Conservation (phyloP, 2,888 invertebrate genomes). For the Chrysotoxum bicinctum region DNA sequence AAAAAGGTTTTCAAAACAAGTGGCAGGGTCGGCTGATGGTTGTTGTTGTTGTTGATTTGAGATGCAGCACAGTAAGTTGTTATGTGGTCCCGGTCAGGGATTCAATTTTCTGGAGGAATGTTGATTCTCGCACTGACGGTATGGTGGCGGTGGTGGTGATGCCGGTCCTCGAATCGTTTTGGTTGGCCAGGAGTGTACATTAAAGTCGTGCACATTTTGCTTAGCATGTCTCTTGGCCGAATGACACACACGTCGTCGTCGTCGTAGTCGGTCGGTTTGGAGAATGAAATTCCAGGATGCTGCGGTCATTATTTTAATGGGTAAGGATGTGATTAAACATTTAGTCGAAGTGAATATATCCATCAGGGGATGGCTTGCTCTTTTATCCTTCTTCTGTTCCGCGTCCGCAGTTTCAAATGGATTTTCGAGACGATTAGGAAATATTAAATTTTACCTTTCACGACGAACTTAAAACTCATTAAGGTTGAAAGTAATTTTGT, state of each 20-base stretch:
- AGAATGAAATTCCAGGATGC: conserved; percentile 67
- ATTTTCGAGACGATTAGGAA: conserved; percentile 50
- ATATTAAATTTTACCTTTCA: conserved; percentile 35
- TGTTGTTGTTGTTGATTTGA: not conserved
- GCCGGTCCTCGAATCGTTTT: not conserved
- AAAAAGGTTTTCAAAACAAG: conserved; percentile 44
- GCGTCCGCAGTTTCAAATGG: not conserved
- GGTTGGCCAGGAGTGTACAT: conserved; percentile 35
- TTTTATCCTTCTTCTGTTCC: not conserved
- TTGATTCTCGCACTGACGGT: conserved; percentile 28
- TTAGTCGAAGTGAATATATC: conserved; percentile 41
- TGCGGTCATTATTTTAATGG: conserved; percentile 71
- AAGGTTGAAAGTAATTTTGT: conserved; percentile 32
- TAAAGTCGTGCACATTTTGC: conserved; percentile 67
- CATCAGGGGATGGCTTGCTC: not conserved
- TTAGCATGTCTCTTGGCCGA: conserved; percentile 64
- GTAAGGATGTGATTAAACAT: conserved; percentile 71
- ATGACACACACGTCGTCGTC: conserved; percentile 71
- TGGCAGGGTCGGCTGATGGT: conserved; percentile 35
- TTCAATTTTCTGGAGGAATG: conserved; percentile 57
- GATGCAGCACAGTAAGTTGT: conserved; percentile 14
- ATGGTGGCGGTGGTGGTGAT: not conserved
- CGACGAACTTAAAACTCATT: conserved; percentile 37
- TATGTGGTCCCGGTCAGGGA: conserved; percentile 27
- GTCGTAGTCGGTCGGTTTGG: conserved; percentile 59